phyloP scores from a whole-genome alignment of 2,797 vertebrate genomes.

The Sandelia bainsii region DNA sequence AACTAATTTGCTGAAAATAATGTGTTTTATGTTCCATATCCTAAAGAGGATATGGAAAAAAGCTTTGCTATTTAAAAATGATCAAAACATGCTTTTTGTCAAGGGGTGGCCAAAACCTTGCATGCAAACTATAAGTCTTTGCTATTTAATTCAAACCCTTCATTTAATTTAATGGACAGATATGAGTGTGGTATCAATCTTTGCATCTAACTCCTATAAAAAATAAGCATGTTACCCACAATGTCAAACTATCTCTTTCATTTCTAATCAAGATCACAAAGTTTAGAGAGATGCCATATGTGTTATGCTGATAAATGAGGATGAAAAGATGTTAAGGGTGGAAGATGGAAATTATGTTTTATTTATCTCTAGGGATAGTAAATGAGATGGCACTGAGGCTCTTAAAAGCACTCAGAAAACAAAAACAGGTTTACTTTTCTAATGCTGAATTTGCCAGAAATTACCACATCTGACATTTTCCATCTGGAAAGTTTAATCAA shows the following conservation, averaged over 20 bases:
- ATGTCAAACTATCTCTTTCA: neutral
- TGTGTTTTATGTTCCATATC: too few species aligned
- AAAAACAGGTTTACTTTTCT: neutral
- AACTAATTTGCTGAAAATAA: too few species aligned
- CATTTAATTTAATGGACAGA: too few species aligned
- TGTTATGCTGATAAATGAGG: neutral
- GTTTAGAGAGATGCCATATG: neutral
- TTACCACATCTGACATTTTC: constrained; percentile 8
- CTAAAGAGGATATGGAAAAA: too few species aligned
- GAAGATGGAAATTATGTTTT: neutral
- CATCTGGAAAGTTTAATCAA: constrained; percentile 19
- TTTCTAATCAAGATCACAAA: neutral
- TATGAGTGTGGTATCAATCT: too few species aligned
- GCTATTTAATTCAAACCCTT: too few species aligned
- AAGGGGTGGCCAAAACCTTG: too few species aligned
- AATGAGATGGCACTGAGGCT: neutral
- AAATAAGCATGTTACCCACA: too few species aligned
- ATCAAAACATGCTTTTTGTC: too few species aligned
- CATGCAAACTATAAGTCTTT: too few species aligned
- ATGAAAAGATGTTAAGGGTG: neutral
- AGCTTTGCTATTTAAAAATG: too few species aligned
- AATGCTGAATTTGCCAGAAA: constrained; percentile 1
- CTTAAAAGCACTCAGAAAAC: neutral
- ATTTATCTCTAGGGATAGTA: neutral
- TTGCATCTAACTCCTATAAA: too few species aligned